Evolutionary conservation across 2,797 vertebrate genomes (phyloP), one percentile per base, ranked within the genome.

Genomic region (Xenentodon cancila): DNA sequence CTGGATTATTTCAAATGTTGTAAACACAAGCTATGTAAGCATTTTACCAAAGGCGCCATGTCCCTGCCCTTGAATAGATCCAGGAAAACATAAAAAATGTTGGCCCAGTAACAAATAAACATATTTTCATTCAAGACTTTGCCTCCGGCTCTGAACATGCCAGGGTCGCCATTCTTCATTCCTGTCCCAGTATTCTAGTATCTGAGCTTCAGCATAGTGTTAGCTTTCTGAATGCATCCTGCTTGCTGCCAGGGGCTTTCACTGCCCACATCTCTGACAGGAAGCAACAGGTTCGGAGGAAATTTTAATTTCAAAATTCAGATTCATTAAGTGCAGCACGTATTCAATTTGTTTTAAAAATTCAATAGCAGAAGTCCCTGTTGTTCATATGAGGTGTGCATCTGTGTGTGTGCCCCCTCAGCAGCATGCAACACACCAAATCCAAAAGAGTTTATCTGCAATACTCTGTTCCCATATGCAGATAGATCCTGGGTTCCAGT

Each of bases 51-150:
- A 65, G 40, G n/a, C 9, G 12, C 11, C 3, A 3, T 3, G 1
- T 71, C 44, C 34, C 18, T 47, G 62, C 42, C 68, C 68, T 68
- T 62, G 32, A 66, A 51, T 40, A 71, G 19, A 13, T 48, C 13
- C 8, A 64, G 61, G 19, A 30, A 67, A 70, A 58, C n/a, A 47
- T 32, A 22, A 19, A 25, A 51, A 51, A 40, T 22, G 22, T 46
- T 40, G 45, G 37, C 54, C 61, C 20, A 4, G 46, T 22, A 53
- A 54, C 27, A 44, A 75, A 84, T 54, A 22, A 56, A 63, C 50
- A 48, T 59, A 12, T 59, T 71, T 70, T 64, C 53, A 73, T 76
- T 81, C 37, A 49, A 40, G 51, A 60, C 67, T 51, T 77, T 65
- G 82, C 76, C 71, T 27, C 0, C 49, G 63, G 77, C 65, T 20